phyloP scores from a whole-genome alignment of 1,140 invertebrate species.

The Drosophila ironensis region DNA sequence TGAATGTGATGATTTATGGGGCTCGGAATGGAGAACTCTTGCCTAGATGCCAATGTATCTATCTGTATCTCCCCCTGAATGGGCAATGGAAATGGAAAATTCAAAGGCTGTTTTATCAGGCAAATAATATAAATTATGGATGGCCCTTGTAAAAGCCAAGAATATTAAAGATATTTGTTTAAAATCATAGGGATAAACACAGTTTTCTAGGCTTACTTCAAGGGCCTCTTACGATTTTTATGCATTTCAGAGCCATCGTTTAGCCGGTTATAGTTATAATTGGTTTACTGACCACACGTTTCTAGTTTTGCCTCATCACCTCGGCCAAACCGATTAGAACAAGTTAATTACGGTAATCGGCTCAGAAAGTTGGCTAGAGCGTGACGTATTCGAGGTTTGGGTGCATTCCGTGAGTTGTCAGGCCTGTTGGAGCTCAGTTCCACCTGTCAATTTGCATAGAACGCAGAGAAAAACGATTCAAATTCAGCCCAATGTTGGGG shows the following conservation, averaged over 20 bases:
- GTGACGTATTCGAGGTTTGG: slow-evolving; percentile 20
- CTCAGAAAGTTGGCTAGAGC: slow-evolving; percentile 30
- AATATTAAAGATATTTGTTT: too few species aligned
- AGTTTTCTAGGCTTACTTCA: background rate
- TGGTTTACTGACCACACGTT: slow-evolving; percentile 3
- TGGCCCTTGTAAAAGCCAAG: too few species aligned
- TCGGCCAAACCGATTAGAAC: slow-evolving; percentile 27
- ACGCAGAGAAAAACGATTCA: slow-evolving; percentile 1
- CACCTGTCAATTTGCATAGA: slow-evolving; percentile 19
- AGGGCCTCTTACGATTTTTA: background rate
- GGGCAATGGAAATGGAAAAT: slow-evolving; percentile 28
- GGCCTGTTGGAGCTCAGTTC: slow-evolving; percentile 4
- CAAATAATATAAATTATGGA: background rate
- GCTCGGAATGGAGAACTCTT: slow-evolving; percentile 14
- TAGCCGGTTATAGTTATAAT: slow-evolving; percentile 10
- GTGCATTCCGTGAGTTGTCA: slow-evolving; percentile 31
- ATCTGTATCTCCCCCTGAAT: slow-evolving; percentile 7
- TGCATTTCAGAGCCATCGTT: background rate
- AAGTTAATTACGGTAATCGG: slow-evolving; percentile 42
- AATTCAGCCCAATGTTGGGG: slow-evolving; percentile 9
- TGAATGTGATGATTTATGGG: slow-evolving; percentile 32
- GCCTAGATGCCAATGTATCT: slow-evolving; percentile 3
- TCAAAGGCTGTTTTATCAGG: background rate
- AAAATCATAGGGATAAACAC: background rate
- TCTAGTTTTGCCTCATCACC: slow-evolving; percentile 25